Evolutionary conservation across 2,113 vertebrate genomes (phyloP), one percentile per base, ranked within the genome.

Genomic region (Anas platyrhynchos): DNA sequence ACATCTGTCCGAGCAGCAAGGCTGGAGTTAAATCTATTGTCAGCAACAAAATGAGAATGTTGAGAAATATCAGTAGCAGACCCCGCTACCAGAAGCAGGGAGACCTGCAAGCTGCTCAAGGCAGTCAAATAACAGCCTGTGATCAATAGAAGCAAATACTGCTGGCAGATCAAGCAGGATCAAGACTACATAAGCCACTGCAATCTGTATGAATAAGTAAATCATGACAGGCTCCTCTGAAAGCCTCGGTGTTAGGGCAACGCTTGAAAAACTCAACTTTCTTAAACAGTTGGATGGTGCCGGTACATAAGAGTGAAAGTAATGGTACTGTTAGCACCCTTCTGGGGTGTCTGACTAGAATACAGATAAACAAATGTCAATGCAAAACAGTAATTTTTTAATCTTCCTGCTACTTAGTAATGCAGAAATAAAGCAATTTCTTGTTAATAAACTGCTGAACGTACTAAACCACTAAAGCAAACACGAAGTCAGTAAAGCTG

Each of bases 61-160:
- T 83, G 93, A 88, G 85, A 76, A 95, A 89, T n/a, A 91, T 25
- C 91, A 4, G 0, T 5, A 72, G 89, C 13, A 93, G 93, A 96
- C 55, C 89, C 73, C 1, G 17, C 46, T 92, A 97, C 86, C 71
- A 74, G 87, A 95, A 87, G 76, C 84, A 91, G 61, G 55, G 88
- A 97, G 95, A 96, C 82, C 88, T 90, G 88, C 88, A 95, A 94
- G 95, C 82, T 96, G 94, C 96, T 97, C 95, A 91, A 86, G 86
- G 88, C 88, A 96, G 84, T 82, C 89, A 96, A 89, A 16, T 84
- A 95, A 95, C 94, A 91, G 87, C 58, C 93, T 91, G 91, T 94
- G 94, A 97, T 97, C 97, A 96, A 97, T 73, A 95, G 96, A 80
- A 92, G 94, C 95, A 97, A 97, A 94, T 91, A 94, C 91, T 86